phyloP scores from a whole-genome alignment of 1,140 invertebrate genomes.

The Plutomurus gul region DNA sequence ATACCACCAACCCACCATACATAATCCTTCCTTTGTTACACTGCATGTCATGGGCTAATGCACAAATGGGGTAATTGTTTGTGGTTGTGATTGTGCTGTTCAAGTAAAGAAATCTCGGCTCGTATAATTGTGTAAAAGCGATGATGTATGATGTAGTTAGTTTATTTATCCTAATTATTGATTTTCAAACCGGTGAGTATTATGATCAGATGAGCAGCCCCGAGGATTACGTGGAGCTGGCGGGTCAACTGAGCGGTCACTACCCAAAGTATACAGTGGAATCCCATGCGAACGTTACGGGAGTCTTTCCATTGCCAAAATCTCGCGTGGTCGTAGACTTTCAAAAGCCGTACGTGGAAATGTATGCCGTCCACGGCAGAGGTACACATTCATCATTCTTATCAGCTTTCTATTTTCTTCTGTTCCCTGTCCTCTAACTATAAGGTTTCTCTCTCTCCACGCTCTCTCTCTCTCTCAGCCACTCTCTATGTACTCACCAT shows the following conservation, averaged over 20 bases:
- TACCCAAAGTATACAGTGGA: constrained; percentile 3
- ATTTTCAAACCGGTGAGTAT: background rate
- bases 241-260: constrained; percentile 35
- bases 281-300: constrained; percentile 34
- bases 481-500: too few relatives aligned
- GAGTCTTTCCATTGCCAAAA: constrained; percentile 25
- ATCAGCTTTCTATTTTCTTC: constrained; percentile 5
- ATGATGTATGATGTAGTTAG: background rate
- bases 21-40: too few relatives aligned
- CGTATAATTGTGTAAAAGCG: too few relatives aligned
- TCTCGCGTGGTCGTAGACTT: constrained; percentile 35
- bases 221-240: constrained; percentile 27
- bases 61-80: too few relatives aligned
- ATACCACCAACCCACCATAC: too few relatives aligned
- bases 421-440: background rate
- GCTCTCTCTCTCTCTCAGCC: background rate
- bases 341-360: constrained; percentile 39
- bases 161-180: background rate
- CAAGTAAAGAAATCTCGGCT: too few relatives aligned
- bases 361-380: constrained; percentile 45
- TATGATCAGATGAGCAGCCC: constrained; percentile 38
- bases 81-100: too few relatives aligned
- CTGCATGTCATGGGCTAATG: too few relatives aligned
- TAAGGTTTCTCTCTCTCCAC: too few relatives aligned
- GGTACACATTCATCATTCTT: constrained; percentile 41